Percentiles rank a stretch among this genome's conserved stretches.
Evolutionary conservation across 2,797 vertebrate species (phyloP).

Genomic region (Parotocinclus haroldoi): DNA sequence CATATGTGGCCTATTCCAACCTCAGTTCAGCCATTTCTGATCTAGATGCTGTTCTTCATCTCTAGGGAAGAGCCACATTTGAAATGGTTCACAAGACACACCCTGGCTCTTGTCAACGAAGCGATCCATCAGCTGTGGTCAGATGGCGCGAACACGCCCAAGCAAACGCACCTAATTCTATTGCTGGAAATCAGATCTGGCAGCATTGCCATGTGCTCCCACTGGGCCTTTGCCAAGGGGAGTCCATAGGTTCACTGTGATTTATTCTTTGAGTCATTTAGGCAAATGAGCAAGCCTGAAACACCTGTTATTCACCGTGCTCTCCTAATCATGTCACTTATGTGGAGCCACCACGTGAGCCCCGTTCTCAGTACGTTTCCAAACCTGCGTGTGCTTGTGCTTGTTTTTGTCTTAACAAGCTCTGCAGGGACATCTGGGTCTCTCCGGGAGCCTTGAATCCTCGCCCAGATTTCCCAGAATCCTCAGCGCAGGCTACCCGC

Average conservation of each 20-base stretch:
- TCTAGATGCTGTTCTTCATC: conserved; percentile 3
- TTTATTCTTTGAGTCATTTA: not conserved
- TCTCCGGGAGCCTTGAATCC: conserved; percentile 30
- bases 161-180: conserved; percentile 25
- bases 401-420: conserved; percentile 13
- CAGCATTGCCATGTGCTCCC: conserved; percentile 18
- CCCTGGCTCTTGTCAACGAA: conserved; percentile 31
- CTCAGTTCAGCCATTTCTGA: conserved; percentile 12
- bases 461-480: conserved; percentile 38
- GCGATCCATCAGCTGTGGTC: conserved; percentile 29
- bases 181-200: conserved; percentile 35
- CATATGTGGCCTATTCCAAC: not conserved
- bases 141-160: conserved; percentile 37
- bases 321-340: conserved; percentile 4
- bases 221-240: conserved; percentile 9
- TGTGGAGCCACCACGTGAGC: not conserved
- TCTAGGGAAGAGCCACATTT: conserved; percentile 31
- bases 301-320: not conserved
- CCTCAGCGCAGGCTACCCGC: conserved; percentile 29
- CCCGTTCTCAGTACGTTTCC: not conserved
- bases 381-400: conserved; percentile 1
- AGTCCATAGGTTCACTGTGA: not conserved
- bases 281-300: not conserved
- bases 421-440: conserved; percentile 28
- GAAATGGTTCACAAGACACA: conserved; percentile 27